Conservation (phyloP, 2,113 vertebrate genomes). For the Turnix velox region DNA sequence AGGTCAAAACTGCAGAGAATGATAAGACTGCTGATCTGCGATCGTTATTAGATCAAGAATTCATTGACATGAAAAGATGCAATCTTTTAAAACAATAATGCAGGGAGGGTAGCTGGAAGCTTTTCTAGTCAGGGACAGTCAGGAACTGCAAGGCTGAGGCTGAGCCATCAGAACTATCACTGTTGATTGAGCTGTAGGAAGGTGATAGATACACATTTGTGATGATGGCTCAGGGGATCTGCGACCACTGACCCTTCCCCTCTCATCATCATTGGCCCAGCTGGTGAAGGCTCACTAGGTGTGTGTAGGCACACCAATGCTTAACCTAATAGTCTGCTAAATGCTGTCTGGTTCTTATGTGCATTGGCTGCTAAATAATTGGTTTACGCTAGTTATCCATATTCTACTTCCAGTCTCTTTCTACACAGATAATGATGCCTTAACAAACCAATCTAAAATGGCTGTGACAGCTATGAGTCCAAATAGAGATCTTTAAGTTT, state of each 20-base stretch:
- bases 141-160: not conserved
- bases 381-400: not conserved
- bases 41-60: not conserved
- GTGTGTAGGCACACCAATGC: not conserved
- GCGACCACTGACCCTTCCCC: not conserved
- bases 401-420: not conserved
- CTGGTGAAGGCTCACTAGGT: not conserved
- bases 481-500: not conserved
- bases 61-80: not conserved
- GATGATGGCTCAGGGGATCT: not conserved
- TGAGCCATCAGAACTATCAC: not conserved
- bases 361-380: not conserved
- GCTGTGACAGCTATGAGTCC: rapidly evolving
- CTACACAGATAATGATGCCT: not conserved
- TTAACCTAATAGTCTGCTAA: not conserved
- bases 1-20: not conserved
- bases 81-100: not conserved
- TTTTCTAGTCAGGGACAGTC: not conserved
- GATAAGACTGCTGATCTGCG: not conserved
- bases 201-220: not conserved
- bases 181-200: not conserved
- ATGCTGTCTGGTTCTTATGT: rapidly evolving
- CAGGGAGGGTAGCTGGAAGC: not conserved
- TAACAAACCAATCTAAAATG: not conserved
- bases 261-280: rapidly evolving